Conservation (phyloP, 2,888 invertebrate genomes). For the Volucella inanis region DNA sequence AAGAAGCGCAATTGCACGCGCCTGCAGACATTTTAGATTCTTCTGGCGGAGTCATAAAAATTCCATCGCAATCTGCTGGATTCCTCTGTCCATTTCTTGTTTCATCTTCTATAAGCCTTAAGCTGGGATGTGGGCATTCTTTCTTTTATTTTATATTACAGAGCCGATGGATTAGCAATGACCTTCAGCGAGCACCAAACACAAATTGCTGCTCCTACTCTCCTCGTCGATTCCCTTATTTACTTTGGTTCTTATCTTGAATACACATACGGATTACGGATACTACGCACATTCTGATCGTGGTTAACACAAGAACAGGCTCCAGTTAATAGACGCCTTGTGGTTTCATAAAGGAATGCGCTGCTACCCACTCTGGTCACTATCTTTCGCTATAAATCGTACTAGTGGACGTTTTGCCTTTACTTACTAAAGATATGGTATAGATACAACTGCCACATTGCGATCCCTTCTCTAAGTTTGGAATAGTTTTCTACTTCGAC, state of each 20-base stretch:
- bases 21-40: conserved; percentile 70
- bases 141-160: conserved; percentile 16
- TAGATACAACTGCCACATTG: neutral
- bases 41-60: conserved; percentile 65
- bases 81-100: conserved; percentile 10
- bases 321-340: conserved; percentile 57
- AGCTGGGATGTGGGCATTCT: conserved; percentile 47
- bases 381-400: conserved; percentile 71
- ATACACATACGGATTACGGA: conserved; percentile 32
- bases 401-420: conserved; percentile 38
- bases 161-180: conserved; percentile 69
- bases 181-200: conserved; percentile 60
- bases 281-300: conserved; percentile 60
- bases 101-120: conserved; percentile 2
- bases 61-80: conserved; percentile 42
- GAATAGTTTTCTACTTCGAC: conserved; percentile 55
- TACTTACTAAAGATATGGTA: conserved; percentile 25
- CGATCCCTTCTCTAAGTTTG: conserved; percentile 53
- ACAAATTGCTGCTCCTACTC: conserved; percentile 27
- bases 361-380: conserved; percentile 48
- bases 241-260: conserved; percentile 65
- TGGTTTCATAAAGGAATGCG: conserved; percentile 66
- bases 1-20: conserved; percentile 16
- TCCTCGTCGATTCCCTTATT: conserved; percentile 32
- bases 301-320: conserved; percentile 44